Evolutionary conservation across 2,888 invertebrate genomes (phyloP).

Genomic region (Chrysolina oricalcia): DNA sequence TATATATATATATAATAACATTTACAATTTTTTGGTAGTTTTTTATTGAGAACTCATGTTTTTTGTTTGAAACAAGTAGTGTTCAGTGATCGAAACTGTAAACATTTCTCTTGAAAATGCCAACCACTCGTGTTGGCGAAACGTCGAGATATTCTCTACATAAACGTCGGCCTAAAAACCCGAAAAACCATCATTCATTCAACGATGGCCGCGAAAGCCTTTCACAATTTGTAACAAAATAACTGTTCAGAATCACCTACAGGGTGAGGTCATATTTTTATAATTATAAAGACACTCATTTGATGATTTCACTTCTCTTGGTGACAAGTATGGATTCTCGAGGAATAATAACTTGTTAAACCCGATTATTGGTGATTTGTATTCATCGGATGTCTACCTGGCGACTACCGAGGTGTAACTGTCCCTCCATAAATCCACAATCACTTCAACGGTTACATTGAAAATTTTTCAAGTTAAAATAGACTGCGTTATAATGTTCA

Average conservation of each 20-base stretch:
- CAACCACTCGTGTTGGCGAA: too few relatives aligned
- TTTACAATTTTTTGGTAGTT: too few relatives aligned
- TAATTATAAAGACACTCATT: neutral
- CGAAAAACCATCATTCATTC: too few relatives aligned
- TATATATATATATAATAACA: too few relatives aligned
- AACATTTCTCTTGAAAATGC: too few relatives aligned
- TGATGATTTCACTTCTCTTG: constrained; percentile 7
- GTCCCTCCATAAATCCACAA: constrained; percentile 8
- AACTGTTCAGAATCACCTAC: neutral
- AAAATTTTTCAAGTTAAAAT: neutral
- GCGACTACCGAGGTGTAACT: constrained; percentile 4
- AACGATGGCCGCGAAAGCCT: too few relatives aligned
- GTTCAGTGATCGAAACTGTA: too few relatives aligned
- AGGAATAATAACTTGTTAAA: neutral
- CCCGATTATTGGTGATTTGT: constrained; percentile 9
- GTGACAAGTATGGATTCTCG: neutral
- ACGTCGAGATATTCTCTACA: too few relatives aligned
- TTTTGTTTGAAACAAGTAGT: too few relatives aligned
- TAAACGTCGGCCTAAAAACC: too few relatives aligned
- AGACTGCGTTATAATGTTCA: neutral
- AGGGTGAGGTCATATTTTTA: neutral
- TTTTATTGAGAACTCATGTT: too few relatives aligned
- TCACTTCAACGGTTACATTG: constrained; percentile 1
- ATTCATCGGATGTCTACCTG: neutral
- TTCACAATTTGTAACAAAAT: too few relatives aligned